Base-by-base conservation (phyloP, 1,140 invertebrate genomes). In the Saxidomus purpurata region DNA sequence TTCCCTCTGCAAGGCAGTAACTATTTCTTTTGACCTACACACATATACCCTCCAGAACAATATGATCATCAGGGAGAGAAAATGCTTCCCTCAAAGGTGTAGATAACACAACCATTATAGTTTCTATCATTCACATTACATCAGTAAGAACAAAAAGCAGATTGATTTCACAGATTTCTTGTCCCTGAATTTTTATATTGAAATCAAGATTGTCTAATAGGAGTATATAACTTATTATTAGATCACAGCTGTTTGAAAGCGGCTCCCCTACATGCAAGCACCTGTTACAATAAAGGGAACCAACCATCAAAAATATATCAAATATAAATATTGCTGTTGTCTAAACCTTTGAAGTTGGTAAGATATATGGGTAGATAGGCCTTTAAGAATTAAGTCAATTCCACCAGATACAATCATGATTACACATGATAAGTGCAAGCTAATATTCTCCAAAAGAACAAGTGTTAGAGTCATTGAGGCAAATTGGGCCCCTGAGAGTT, bases 311-410 rank as follows among this genome's bases (percentile, higher is more conserved):
- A 79, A 52, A 49, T 79, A 79, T 79, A 79, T 79, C 76, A 79
- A 79, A 79, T 55, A 79, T 79, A 79, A 79, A 79, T 52, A 79
- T 79, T 52, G 25, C 76, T 79, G 76, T 79, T 79, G 76, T 79
- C 76, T 79, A 22, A 9, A 43, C 47, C 8, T 79, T 79, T 79
- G 76, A 79, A 79, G 76, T 79, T 34, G 43, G 36, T 52, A 31
- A 79, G 76, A 79, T 79, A 79, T 52, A 79, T 79, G 28, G 15
- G 47, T 38, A 52, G 76, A 79, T 79, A 52, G 76, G 76, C 22
- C 47, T 22, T 13, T 4, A 55, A 79, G 76, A 79, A 79, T 79
- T 79, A 79, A 79, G 47, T 79, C 76, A 79, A 79, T 79, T 55
- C 49, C 36, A 28, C 1, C 15, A 19, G 76, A 79, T 79, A 79